Percentiles rank a stretch among this genome's conserved stretches.
These are phyloP conservation scores for Rhagoletis pomonella DNA, from an alignment of 1,140 invertebrate species.

Conservation along the genomic window DNA sequence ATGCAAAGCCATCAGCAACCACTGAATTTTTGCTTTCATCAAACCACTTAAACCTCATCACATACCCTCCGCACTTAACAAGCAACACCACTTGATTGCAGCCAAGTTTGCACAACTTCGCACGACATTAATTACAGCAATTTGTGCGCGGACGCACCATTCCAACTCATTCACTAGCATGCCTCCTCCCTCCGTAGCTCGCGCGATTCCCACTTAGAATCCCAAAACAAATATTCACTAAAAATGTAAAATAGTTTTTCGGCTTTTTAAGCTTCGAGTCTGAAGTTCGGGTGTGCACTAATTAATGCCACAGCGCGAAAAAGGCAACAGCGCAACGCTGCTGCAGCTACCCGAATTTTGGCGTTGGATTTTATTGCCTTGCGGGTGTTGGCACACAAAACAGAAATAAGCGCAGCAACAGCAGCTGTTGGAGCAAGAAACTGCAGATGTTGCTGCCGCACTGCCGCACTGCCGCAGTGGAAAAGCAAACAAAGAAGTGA, in stretches of 20 bases:
- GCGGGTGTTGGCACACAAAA: not conserved
- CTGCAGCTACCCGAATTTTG: not conserved
- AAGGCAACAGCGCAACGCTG: conserved; percentile 17
- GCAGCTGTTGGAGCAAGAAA: not conserved
- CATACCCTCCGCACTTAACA: not conserved
- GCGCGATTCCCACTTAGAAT: not conserved
- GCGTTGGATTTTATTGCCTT: not conserved
- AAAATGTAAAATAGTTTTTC: conserved; percentile 45
- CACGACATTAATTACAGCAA: conserved; percentile 30
- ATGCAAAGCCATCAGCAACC: conserved; percentile 8
- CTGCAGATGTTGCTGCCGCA: not conserved
- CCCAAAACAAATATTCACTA: conserved; percentile 7
- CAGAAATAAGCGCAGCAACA: conserved; percentile 28
- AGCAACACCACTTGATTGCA: conserved; percentile 31
- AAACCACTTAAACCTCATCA: conserved; percentile 27
- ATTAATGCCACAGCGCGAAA: conserved; percentile 29
- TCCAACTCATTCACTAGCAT: not conserved
- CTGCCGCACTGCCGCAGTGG: not conserved
- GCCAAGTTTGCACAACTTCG: conserved; percentile 17
- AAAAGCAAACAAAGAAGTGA: not conserved
- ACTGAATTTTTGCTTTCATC: conserved; percentile 33
- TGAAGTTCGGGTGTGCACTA: not conserved
- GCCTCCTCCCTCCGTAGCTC: not conserved
- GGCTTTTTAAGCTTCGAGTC: not conserved
- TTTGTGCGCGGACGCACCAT: conserved; percentile 6